phyloP scores from a whole-genome alignment of 1,140 invertebrate genomes.

The Teleopsis dalmanni region DNA sequence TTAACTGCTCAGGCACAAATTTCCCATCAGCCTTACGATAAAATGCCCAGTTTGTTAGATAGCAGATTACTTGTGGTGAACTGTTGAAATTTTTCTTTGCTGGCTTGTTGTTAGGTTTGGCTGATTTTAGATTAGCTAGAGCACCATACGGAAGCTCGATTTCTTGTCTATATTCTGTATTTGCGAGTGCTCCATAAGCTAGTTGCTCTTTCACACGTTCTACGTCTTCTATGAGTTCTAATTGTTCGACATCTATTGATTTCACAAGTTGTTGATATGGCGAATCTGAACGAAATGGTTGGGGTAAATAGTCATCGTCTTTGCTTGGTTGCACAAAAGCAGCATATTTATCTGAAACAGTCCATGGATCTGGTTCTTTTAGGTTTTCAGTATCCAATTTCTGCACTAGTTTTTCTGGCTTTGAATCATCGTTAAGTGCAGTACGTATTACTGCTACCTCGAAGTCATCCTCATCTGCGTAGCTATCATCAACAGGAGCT shows the following conservation, averaged over 20 bases:
- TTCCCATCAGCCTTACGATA: constrained; percentile 74
- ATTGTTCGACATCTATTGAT: constrained; percentile 18
- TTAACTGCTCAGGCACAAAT: constrained; percentile 78
- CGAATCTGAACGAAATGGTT: constrained; percentile 34
- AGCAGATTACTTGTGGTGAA: constrained; percentile 63
- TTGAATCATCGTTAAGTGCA: constrained; percentile 6
- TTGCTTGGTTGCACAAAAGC: constrained; percentile 39
- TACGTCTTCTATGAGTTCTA: constrained; percentile 29
- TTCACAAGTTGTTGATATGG: constrained; percentile 35
- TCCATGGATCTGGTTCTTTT: constrained; percentile 18
- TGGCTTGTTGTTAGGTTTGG: constrained; percentile 10
- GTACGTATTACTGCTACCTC: constrained; percentile 13
- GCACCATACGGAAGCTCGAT: constrained; percentile 22
- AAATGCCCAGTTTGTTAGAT: constrained; percentile 82
- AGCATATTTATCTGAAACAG: constrained; percentile 38
- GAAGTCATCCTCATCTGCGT: constrained; percentile 12
- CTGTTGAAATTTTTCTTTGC: constrained; percentile 25
- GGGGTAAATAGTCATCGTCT: constrained; percentile 16
- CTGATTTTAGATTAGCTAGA: constrained; percentile 16
- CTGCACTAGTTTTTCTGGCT: constrained; percentile 12
- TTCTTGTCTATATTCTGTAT: neutral
- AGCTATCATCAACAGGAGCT: constrained; percentile 40
- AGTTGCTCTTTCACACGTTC: constrained; percentile 20
- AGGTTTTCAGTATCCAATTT: neutral
- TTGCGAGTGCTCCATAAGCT: constrained; percentile 21